Evolutionary conservation across 2,797 vertebrate genomes (phyloP), one percentile per base, ranked within the genome.

Genomic region (Echiichthys vipera): DNA sequence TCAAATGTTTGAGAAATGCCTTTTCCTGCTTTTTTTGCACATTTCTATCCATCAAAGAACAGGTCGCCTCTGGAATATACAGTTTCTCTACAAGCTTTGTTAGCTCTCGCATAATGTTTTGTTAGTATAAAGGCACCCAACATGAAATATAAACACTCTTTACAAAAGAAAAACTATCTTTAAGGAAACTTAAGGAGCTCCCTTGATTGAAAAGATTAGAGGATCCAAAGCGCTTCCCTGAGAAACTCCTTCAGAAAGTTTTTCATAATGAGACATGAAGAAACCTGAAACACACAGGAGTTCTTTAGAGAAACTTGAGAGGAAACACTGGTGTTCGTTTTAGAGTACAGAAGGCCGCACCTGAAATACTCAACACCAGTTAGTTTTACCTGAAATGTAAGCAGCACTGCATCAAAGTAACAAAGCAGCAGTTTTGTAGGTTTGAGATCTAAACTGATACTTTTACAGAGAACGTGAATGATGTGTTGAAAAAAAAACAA

Each of bases 51-150:
- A 65, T 27, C 0, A 34, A 59, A 50, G 17, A 20, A 40, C 11
- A 18, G 0, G 18, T 65, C 0, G 5, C 17, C n/a, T 50, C 39
- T 32, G 7, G 53, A 42, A 50, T 50, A 25, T 69, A 72, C 59
- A 81, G 32, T 18, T 64, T 47, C 1, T 62, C 18, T 66, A 55
- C 17, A 58, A 32, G 11, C 51, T 5, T 4, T 42, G 22, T 18
- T 4, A 54, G 7, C 7, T 36, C 7, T 55, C 58, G 65, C 32
- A 46, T 50, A 61, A 57, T n/a, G 45, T 45, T n/a, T 69, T 3
- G 22, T 69, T 69, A 83, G 43, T 65, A 45, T 32, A 34, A 86
- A 88, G 66, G 65, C 71, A 78, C 46, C n/a, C 0, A 34, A 77
- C 6, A 7, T 12, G 7, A 73, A 58, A 10, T 59, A 63, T 39